These are phyloP conservation scores for Hemicordylus capensis DNA, from an alignment of 2,113 vertebrate genomes.

Conservation along the genomic window DNA sequence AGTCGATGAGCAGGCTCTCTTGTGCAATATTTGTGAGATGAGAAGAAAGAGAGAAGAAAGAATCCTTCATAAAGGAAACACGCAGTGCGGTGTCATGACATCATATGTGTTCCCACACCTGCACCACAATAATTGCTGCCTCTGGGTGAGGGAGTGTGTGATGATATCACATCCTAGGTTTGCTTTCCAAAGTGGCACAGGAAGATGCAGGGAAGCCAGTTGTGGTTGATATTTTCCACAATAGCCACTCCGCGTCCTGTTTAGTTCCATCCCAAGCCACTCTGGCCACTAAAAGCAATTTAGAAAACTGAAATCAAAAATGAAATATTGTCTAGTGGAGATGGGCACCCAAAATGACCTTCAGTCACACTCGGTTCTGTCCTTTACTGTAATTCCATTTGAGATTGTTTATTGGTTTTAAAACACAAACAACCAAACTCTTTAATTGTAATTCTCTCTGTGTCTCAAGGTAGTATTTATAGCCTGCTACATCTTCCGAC, in stretches of 20 bases:
- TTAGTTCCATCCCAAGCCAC: neutral
- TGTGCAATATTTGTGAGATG: neutral
- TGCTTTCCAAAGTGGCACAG: neutral
- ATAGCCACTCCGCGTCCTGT: neutral
- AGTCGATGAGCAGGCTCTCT: neutral
- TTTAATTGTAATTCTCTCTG: neutral
- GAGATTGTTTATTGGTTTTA: conserved; percentile 14
- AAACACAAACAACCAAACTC: neutral
- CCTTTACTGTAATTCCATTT: neutral
- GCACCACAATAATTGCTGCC: neutral
- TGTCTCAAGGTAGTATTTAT: conserved; percentile 7
- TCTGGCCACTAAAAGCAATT: neutral
- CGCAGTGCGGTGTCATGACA: too few relatives aligned
- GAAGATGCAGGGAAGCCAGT: neutral
- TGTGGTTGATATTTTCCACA: neutral
- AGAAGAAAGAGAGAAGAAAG: neutral
- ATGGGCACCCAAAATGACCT: neutral
- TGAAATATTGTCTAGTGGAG: neutral
- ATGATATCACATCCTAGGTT: neutral
- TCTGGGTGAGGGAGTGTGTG: neutral
- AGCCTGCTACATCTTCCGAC: neutral
- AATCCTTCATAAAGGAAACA: neutral
- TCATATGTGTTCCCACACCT: neutral
- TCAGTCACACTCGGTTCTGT: neutral
- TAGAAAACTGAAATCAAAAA: neutral